Evolutionary conservation across 2,888 invertebrate genomes (phyloP), one percentile per base, ranked within the genome.

Genomic region (Tiliacea citrago): DNA sequence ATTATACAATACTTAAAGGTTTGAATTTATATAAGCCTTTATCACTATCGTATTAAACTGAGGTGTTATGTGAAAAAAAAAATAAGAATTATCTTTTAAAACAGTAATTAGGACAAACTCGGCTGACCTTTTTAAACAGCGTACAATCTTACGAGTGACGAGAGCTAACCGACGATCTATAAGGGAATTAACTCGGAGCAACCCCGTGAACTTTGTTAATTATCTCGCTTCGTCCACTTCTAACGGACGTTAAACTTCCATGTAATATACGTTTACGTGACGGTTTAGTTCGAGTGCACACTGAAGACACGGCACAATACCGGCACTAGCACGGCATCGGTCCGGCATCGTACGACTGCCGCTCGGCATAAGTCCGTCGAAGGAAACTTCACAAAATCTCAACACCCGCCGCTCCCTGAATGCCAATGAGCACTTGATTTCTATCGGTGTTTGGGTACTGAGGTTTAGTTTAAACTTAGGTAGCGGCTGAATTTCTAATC

Each of bases 151-250:
- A 45, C 61, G 18, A 79, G 61, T 83, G 73, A 85, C 60, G 79
- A 75, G 68, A 75, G 81, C 69, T 88, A 87, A 86, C 84, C 72
- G 79, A 79, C 90, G 83, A 89, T 89, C 88, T 90, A 86, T 89
- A 88, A 86, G 83, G 88, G 88, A 87, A 90, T 90, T 86, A 91
- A 89, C 88, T 88, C 78, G 71, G 67, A 83, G 78, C 70, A 84
- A 81, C 83, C 82, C 85, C 77, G 86, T 89, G 88, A 92, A 93
- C 91, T 93, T 93, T 92, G 91, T 92, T 92, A 93, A 93, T 93
- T 93, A 93, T 91, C 88, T 86, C 82, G 86, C 88, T 84, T 85
- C 79, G 83, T 84, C 84, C 83, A 84, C 84, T 83, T 77, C 81
- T 71, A 81, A 79, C 80, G 78, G 74, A 80, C 78, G 83, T 79